These are phyloP conservation scores for Tetragonula carbonaria DNA, from an alignment of 2,888 invertebrate genomes.

Conservation along the genomic window DNA sequence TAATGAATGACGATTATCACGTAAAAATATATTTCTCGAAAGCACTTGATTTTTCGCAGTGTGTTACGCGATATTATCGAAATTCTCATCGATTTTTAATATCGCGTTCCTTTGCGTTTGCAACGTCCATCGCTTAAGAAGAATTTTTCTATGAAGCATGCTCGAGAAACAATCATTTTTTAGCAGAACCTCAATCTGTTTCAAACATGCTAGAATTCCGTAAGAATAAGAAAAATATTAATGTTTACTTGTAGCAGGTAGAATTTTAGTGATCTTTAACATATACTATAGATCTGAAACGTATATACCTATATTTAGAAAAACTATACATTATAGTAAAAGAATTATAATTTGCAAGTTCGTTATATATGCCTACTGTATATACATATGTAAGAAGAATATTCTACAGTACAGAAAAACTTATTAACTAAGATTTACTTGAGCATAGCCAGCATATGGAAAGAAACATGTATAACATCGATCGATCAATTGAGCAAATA, in stretches of 20 bases:
- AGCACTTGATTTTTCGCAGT: constrained; percentile 39
- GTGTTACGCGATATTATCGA: constrained; percentile 51
- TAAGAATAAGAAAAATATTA: too few relatives aligned
- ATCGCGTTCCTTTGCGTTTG: constrained; percentile 53
- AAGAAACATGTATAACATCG: not conserved
- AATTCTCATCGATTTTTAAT: constrained; percentile 53
- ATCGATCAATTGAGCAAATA: not conserved
- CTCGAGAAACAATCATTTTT: constrained; percentile 26
- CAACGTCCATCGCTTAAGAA: constrained; percentile 46
- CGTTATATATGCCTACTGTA: too few relatives aligned
- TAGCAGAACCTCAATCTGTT: not conserved
- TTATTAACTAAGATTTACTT: too few relatives aligned
- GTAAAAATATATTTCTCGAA: constrained; percentile 53
- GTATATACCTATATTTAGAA: not conserved
- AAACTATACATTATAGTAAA: not conserved
- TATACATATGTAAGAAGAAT: too few relatives aligned
- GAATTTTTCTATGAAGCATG: constrained; percentile 32
- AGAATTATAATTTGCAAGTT: constrained; percentile 1
- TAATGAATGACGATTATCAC: constrained; percentile 36
- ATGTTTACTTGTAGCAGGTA: too few relatives aligned
- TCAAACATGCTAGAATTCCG: too few relatives aligned
- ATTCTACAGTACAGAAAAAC: too few relatives aligned
- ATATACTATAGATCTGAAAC: too few relatives aligned
- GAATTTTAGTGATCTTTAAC: too few relatives aligned
- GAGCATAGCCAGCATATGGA: too few relatives aligned